phyloP scores from a whole-genome alignment of 2,888 invertebrate species.

The Drosophila borealis region DNA sequence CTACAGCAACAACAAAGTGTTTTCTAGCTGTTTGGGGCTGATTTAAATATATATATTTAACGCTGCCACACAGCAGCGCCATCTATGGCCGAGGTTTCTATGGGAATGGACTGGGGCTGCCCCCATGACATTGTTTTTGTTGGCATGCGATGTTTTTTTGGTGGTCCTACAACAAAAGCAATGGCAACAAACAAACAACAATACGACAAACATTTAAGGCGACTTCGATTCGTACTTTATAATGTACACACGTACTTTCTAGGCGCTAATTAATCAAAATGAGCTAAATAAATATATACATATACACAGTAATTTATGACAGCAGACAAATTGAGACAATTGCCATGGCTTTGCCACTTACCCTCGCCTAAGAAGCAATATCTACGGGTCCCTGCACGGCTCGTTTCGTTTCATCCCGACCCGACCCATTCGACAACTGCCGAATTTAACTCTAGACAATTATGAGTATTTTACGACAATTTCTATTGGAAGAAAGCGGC shows the following conservation, averaged over 20 bases:
- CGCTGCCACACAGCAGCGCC: slow-evolving; percentile 70
- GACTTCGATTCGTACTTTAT: slow-evolving; percentile 23
- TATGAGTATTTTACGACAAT: slow-evolving; percentile 81
- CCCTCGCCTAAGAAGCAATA: slow-evolving; percentile 22
- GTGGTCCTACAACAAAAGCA: neutral
- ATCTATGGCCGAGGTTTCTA: slow-evolving; percentile 79
- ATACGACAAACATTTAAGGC: slow-evolving; percentile 9
- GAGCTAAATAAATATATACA: slow-evolving; percentile 59
- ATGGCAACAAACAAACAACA: neutral
- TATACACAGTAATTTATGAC: slow-evolving; percentile 52
- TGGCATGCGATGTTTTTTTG: slow-evolving; percentile 43
- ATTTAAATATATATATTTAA: slow-evolving; percentile 67
- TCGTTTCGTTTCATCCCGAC: slow-evolving; percentile 1
- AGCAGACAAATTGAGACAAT: slow-evolving; percentile 63
- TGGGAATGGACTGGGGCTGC: slow-evolving; percentile 42
- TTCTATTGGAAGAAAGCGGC: slow-evolving; percentile 54
- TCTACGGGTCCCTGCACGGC: slow-evolving; percentile 30
- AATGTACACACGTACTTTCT: slow-evolving; percentile 33
- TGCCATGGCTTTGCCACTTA: slow-evolving; percentile 30
- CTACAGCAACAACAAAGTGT: slow-evolving; percentile 33
- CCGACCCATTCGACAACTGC: slow-evolving; percentile 57
- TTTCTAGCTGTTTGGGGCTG: slow-evolving; percentile 60
- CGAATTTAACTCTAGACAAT: slow-evolving; percentile 83
- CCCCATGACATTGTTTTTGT: slow-evolving; percentile 40
- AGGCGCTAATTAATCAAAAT: slow-evolving; percentile 66